phyloP scores from a whole-genome alignment of 2,888 invertebrate genomes.

The Phyllotreta striolata region DNA sequence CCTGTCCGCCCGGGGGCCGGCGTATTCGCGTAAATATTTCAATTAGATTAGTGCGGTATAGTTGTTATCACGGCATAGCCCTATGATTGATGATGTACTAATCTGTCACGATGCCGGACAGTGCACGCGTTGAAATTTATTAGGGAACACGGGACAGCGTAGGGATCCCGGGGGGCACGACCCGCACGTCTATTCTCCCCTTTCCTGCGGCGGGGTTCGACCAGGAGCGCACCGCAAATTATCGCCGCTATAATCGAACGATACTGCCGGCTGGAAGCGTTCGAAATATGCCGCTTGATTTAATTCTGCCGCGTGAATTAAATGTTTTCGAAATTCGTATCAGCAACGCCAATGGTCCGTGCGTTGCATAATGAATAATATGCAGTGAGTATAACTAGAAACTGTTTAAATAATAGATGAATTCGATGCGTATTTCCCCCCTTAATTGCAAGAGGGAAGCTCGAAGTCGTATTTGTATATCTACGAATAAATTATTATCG shows the following conservation, averaged over 20 bases:
- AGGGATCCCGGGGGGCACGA: slow-evolving; percentile 47
- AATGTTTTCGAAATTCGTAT: neutral
- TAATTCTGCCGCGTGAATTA: neutral
- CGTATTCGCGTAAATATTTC: slow-evolving; percentile 52
- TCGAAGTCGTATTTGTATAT: too few relatives aligned
- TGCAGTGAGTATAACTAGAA: slow-evolving; percentile 44
- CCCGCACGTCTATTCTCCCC: slow-evolving; percentile 29
- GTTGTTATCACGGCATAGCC: slow-evolving; percentile 51
- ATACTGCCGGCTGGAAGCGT: neutral
- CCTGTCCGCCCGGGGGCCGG: slow-evolving; percentile 43
- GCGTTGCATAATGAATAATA: slow-evolving; percentile 44
- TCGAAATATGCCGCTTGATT: neutral
- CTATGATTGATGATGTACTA: slow-evolving; percentile 61
- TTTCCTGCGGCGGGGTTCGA: slow-evolving; percentile 22
- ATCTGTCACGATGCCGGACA: slow-evolving; percentile 60
- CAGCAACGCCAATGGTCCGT: neutral
- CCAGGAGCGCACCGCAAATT: neutral
- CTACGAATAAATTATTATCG: too few relatives aligned
- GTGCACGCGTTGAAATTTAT: slow-evolving; percentile 58
- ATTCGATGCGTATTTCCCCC: slow-evolving; percentile 21
- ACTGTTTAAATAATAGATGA: slow-evolving; percentile 48
- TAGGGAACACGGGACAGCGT: slow-evolving; percentile 47
- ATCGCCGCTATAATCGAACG: too few relatives aligned
- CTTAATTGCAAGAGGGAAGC: too few relatives aligned
- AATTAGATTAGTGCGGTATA: slow-evolving; percentile 53